Evolutionary conservation across 1,140 invertebrate genomes (phyloP).

Genomic region (Lutraria rhynchaena): DNA sequence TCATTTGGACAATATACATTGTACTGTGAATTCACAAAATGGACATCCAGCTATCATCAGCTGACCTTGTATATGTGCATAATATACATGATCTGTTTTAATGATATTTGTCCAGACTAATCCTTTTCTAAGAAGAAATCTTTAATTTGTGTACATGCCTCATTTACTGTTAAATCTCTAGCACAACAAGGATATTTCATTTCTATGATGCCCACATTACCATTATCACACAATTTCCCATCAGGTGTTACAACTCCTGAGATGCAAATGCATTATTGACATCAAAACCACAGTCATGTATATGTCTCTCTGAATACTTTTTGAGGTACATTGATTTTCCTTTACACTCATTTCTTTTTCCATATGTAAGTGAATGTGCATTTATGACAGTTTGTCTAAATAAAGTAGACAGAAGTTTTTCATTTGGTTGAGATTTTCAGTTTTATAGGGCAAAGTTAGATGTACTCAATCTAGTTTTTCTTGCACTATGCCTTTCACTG

Average conservation of each 20-base stretch:
- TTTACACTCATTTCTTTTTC: slow-evolving; percentile 47
- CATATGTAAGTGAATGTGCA: slow-evolving; percentile 45
- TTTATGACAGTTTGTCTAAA: not conserved
- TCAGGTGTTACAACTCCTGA: not conserved
- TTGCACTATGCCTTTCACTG: not conserved
- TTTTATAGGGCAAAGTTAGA: slow-evolving; percentile 51
- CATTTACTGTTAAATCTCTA: slow-evolving; percentile 24
- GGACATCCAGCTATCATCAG: no score
- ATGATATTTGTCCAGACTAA: slow-evolving; percentile 2
- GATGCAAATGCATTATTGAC: not conserved
- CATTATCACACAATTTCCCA: slow-evolving; percentile 16
- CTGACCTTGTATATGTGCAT: slow-evolving; percentile 6
- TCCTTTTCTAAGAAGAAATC: slow-evolving; percentile 4
- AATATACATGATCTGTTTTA: slow-evolving; percentile 15
- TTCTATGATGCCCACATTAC: slow-evolving; percentile 6
- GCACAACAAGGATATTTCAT: not conserved
- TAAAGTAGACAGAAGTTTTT: slow-evolving; percentile 17
- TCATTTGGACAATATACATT: no score
- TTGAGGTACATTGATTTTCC: slow-evolving; percentile 48
- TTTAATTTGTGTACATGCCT: not conserved
- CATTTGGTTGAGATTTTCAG: slow-evolving; percentile 41
- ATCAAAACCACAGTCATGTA: slow-evolving; percentile 57
- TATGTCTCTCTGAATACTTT: slow-evolving; percentile 19
- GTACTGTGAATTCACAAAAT: no score
- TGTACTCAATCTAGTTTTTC: slow-evolving; percentile 33